Evolutionary conservation across 2,113 vertebrate species (phyloP).

Genomic region (Callipepla californica): DNA sequence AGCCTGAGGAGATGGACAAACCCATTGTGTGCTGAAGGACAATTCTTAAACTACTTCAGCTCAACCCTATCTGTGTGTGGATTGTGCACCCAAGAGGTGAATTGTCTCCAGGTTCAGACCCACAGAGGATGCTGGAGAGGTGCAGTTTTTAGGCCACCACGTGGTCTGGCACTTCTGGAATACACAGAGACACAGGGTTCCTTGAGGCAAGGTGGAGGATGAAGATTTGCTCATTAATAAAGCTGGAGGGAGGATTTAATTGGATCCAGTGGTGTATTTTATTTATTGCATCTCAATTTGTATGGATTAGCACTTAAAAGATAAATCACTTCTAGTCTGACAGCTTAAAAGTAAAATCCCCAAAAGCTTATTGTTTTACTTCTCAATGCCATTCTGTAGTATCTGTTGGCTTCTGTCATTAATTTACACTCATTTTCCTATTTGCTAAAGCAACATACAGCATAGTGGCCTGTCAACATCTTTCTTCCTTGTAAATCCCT

Average conservation of each 20-base stretch:
- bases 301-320: constrained; percentile 69
- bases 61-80: rapidly evolving
- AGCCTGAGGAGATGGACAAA: neutral
- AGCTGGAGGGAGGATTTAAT: constrained; percentile 56
- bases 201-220: constrained; percentile 10
- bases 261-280: constrained; percentile 40
- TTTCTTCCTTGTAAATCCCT: constrained; percentile 42
- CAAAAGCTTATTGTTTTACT: constrained; percentile 62
- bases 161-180: neutral
- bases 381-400: constrained; percentile 36
- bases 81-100: neutral
- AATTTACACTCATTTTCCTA: constrained; percentile 60
- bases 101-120: neutral
- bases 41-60: neutral
- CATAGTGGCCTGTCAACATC: constrained; percentile 30
- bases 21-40: neutral
- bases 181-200: neutral
- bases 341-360: constrained; percentile 69
- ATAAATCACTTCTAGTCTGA: constrained; percentile 49
- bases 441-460: constrained; percentile 28
- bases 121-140: neutral
- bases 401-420: constrained; percentile 62
- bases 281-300: constrained; percentile 64
- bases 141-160: neutral
- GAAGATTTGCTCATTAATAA: constrained; percentile 40